Conservation (phyloP, 2,888 invertebrate species). For the Polyommatus icarus region DNA sequence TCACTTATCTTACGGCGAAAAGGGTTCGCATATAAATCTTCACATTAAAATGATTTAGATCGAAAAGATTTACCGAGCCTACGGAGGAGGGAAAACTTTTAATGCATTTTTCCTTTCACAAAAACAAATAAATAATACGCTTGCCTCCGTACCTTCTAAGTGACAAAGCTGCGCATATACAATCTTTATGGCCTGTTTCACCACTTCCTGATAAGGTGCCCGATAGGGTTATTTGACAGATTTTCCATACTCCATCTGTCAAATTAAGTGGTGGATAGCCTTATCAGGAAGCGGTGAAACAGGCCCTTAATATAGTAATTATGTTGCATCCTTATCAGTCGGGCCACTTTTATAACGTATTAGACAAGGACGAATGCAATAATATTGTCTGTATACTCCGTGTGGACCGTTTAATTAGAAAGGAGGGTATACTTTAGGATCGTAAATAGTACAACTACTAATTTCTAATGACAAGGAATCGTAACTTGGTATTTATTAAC, state of each 20-base stretch:
- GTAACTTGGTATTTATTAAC: conserved; percentile 11
- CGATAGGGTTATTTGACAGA: too few relatives aligned
- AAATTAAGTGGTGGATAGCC: too few relatives aligned
- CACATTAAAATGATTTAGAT: conserved; percentile 31
- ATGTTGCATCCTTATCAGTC: background rate
- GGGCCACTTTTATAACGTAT: background rate
- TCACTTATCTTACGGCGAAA: conserved; percentile 66
- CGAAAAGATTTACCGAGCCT: conserved; percentile 25
- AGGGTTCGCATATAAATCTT: conserved; percentile 38
- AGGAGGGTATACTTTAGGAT: background rate
- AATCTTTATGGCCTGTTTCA: too few relatives aligned
- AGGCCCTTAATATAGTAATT: too few relatives aligned
- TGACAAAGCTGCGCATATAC: background rate
- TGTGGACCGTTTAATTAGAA: background rate
- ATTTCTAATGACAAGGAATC: background rate
- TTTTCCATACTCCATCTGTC: too few relatives aligned
- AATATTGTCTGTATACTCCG: too few relatives aligned
- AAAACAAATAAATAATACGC: background rate
- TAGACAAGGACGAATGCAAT: too few relatives aligned
- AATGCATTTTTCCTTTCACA: conserved; percentile 19
- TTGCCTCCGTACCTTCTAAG: background rate
- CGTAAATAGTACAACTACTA: background rate
- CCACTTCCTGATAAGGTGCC: too few relatives aligned
- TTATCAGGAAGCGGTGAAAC: too few relatives aligned
- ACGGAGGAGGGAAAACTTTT: conserved; percentile 18